phyloP scores from a whole-genome alignment of 2,797 vertebrate genomes.

The Acanthurus leucopareius region DNA sequence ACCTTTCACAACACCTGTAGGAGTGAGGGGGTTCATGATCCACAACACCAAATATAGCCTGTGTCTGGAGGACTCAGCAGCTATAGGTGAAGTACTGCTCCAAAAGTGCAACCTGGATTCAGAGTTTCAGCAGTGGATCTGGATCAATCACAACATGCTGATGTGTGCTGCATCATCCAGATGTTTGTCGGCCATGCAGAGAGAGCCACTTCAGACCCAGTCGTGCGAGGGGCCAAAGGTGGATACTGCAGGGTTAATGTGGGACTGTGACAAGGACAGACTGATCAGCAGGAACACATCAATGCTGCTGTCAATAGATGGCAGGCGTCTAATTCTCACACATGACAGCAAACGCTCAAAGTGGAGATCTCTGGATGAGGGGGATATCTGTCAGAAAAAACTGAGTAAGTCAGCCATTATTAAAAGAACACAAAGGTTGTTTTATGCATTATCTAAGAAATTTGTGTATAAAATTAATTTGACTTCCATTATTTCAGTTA shows the following conservation, averaged over 20 bases:
- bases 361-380: conserved; percentile 82
- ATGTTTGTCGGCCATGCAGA: conserved; percentile 75
- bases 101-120: conserved; percentile 75
- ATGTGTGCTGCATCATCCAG: conserved; percentile 68
- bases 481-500: not conserved
- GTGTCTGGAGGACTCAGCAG: conserved; percentile 78
- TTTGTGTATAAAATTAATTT: not conserved
- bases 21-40: conserved; percentile 77
- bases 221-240: conserved; percentile 55
- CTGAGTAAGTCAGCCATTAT: conserved; percentile 72
- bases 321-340: conserved; percentile 51
- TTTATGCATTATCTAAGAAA: not conserved
- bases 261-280: conserved; percentile 77
- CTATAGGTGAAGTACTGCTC: conserved; percentile 58
- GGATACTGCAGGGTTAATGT: conserved; percentile 51
- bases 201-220: conserved; percentile 57
- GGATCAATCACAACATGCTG: conserved; percentile 69
- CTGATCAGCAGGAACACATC: conserved; percentile 73
- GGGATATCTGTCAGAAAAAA: conserved; percentile 80
- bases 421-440: not conserved
- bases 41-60: conserved; percentile 69
- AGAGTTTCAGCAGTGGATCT: conserved; percentile 82
- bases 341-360: conserved; percentile 55
- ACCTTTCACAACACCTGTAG: conserved; percentile 54
- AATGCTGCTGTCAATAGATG: conserved; percentile 63